phyloP scores from a whole-genome alignment of 2,113 vertebrate genomes.

The Ellobius talpinus region DNA sequence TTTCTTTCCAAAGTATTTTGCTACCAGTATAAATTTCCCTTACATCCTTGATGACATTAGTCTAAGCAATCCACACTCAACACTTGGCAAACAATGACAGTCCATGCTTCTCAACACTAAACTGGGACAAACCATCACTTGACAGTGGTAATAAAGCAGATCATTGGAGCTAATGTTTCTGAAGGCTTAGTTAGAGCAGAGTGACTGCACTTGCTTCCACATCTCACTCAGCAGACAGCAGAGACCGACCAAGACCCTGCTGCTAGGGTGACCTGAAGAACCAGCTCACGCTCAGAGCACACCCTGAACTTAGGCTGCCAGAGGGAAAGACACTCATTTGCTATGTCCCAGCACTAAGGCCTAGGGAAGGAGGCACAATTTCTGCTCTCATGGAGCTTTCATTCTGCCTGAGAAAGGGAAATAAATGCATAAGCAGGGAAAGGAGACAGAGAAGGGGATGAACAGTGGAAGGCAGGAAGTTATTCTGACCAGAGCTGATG shows the following conservation, averaged over 20 bases:
- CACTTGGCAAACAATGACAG: neutral
- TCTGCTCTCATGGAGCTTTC: neutral
- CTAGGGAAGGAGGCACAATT: neutral
- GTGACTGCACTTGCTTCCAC: neutral
- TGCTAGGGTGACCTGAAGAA: neutral
- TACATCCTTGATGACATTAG: neutral
- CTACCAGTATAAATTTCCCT: neutral
- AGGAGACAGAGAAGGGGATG: neutral
- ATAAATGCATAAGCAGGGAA: neutral
- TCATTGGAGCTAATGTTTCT: neutral
- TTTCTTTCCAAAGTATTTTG: neutral
- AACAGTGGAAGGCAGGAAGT: neutral
- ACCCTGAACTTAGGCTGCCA: neutral
- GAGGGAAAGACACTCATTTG: neutral
- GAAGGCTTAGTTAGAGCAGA: neutral
- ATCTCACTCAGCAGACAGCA: neutral
- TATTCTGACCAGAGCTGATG: neutral
- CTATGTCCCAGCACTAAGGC: neutral
- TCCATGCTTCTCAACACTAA: constrained; percentile 10
- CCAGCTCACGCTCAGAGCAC: neutral
- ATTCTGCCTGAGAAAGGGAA: constrained; percentile 9
- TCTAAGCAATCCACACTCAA: neutral
- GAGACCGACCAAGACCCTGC: neutral
- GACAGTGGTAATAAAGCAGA: neutral
- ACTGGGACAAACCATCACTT: neutral